Base-by-base conservation (phyloP, 2,113 vertebrate genomes). In the Percina caprodes region DNA sequence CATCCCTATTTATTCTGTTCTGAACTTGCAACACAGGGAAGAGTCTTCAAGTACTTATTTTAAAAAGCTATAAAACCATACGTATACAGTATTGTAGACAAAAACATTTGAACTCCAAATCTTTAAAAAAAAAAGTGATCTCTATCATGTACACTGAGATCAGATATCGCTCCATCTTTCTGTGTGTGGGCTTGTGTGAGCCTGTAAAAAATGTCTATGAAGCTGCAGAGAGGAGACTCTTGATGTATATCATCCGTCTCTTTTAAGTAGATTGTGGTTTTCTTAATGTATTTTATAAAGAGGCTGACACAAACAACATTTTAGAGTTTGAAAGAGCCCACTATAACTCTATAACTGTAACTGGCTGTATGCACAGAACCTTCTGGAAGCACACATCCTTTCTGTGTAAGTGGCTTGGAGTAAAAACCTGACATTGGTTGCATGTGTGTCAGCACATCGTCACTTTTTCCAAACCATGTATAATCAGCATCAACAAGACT, bases 131-230 rank as follows among this genome's bases (percentile, higher is more conserved):
- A 18, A 19, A 3, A 19, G 39, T 19, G 42, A 58, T 12, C 7
- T 39, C 52, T 77, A 10, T 66, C 21, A 19, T 11, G 24, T n/a
- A 19, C 30, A 14, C 10, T 9, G 39, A 39, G 26, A 26, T 61
- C 30, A n/a, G 39, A 48, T 45, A 68, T 60, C 45, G 2, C 10
- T 49, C 19, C 23, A 35, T 60, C 48, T 69, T 18, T 59, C 58
- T 46, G 48, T 42, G 39, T 42, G 9, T 42, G 39, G 39, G 39
- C 39, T 11, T 42, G 39, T 16, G 33, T 23, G 52, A 61, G 26
- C 79, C 7, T 85, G 65, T 80, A n/a, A 30, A n/a, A 74, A 78
- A 68, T 39, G 72, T 74, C 69, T 30, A 8, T 2, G 30, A 65
- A 13, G 69, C 42, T 55, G 60, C 70, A 35, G 42, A 24, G 21